phyloP scores from a whole-genome alignment of 2,888 invertebrate genomes.

The Sesamia inferens region DNA sequence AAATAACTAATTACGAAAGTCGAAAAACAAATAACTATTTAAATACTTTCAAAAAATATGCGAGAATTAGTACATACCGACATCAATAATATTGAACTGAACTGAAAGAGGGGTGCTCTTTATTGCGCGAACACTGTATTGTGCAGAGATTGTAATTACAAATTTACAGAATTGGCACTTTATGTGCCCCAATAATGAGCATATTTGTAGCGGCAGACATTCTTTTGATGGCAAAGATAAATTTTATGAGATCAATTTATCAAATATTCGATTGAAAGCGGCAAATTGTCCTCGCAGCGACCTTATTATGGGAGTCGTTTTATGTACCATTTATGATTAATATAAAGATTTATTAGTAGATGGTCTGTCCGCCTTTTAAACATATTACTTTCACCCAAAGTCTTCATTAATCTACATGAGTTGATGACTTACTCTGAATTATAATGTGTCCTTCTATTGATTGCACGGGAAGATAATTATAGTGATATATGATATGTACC shows the following conservation, averaged over 20 bases:
- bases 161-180: slow-evolving; percentile 35
- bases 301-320: slow-evolving; percentile 39
- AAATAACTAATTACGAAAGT: too few species aligned
- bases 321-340: slow-evolving; percentile 46
- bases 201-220: slow-evolving; percentile 44
- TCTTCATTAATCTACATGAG: slow-evolving; percentile 1
- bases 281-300: slow-evolving; percentile 48
- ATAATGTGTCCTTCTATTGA: background rate
- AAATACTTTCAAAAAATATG: background rate
- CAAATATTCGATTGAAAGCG: slow-evolving; percentile 51
- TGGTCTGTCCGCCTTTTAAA: slow-evolving; percentile 10
- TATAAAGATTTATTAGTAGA: slow-evolving; percentile 42
- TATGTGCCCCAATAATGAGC: slow-evolving; percentile 34
- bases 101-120: too few species aligned
- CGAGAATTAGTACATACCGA: background rate
- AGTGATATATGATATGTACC: background rate
- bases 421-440: slow-evolving; percentile 15
- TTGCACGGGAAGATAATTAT: background rate
- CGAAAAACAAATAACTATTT: background rate
- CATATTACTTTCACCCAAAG: background rate
- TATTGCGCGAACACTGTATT: background rate
- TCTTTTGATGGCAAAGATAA: slow-evolving; percentile 50
- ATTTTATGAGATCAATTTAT: slow-evolving; percentile 59
- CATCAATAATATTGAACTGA: background rate
- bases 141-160: slow-evolving; percentile 41